Percentiles rank a stretch among this genome's conserved stretches.
These are phyloP conservation scores for Origma solitaria DNA, from an alignment of 2,113 vertebrate species.

Conservation along the genomic window DNA sequence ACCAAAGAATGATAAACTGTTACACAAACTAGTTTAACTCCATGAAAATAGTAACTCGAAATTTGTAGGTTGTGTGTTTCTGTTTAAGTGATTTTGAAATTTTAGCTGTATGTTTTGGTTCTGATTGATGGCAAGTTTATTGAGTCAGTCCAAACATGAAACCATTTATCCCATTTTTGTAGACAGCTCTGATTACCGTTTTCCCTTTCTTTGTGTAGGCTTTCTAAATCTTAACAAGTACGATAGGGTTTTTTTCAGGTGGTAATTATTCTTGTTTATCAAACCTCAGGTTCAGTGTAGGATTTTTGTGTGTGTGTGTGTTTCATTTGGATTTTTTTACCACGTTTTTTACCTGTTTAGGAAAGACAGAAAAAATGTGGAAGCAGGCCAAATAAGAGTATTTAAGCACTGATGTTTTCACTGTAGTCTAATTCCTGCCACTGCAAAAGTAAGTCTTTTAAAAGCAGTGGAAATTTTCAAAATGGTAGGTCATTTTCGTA, in stretches of 20 bases:
- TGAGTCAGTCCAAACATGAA: neutral
- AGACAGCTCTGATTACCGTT: neutral
- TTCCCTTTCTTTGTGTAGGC: neutral
- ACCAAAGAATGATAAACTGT: neutral
- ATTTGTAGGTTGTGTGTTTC: neutral
- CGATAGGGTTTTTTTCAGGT: neutral
- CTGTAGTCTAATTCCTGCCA: neutral
- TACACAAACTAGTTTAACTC: neutral
- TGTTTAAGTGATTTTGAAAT: neutral
- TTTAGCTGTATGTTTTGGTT: neutral
- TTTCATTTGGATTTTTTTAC: neutral
- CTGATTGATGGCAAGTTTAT: neutral
- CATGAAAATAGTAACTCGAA: neutral
- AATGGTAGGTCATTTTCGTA: neutral
- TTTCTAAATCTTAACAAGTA: neutral
- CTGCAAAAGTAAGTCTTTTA: neutral
- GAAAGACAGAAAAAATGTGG: neutral
- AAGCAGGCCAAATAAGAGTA: neutral
- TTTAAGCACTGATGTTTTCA: neutral
- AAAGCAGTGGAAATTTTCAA: neutral
- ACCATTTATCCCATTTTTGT: neutral
- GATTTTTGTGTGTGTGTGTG: neutral
- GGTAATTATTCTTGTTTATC: neutral
- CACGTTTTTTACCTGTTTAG: neutral
- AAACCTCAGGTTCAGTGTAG: neutral